A percentile compares a stretch with the other conserved stretches of the same genome.
These are phyloP conservation scores for Cinclus mexicanus DNA, from an alignment of 2,113 vertebrate genomes.

Conservation along the genomic window DNA sequence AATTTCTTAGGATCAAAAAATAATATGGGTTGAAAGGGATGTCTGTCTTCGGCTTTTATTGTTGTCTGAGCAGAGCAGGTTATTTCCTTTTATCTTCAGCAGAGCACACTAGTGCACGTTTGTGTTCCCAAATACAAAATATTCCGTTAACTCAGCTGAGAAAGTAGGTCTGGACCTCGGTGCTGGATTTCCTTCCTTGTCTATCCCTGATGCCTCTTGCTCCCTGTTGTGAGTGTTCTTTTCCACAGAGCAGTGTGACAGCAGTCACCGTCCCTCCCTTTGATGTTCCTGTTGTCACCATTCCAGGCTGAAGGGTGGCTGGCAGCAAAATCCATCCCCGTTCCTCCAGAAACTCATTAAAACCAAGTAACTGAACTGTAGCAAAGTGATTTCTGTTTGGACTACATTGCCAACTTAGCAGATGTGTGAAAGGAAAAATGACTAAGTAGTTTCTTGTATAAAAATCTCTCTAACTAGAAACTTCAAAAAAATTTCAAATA, in stretches of 20 bases:
- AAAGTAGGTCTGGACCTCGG: not conserved
- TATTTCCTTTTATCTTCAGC: not conserved
- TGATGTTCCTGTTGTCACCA: not conserved
- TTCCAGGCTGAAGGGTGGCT: not conserved
- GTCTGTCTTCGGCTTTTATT: not conserved
- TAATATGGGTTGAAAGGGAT: not conserved
- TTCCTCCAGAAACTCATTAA: conserved; percentile 72
- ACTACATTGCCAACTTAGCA: conserved; percentile 35
- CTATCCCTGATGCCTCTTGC: not conserved
- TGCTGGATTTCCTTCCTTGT: not conserved
- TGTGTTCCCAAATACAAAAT: not conserved
- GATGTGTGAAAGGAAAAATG: conserved; percentile 54
- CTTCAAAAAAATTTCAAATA: not conserved
- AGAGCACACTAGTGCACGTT: not conserved
- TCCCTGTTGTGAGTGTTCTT: not conserved
- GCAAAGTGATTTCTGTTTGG: conserved; percentile 56
- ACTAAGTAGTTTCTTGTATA: conserved; percentile 55
- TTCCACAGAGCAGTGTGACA: not conserved
- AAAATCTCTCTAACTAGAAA: conserved; percentile 25
- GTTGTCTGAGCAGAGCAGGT: not conserved
- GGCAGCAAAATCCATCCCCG: conserved; percentile 51
- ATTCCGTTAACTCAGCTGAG: not conserved
- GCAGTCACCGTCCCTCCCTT: not conserved
- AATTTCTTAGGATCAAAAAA: not conserved
- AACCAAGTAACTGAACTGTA: conserved; percentile 28